Base-by-base conservation (phyloP, 2,888 invertebrate species). In the Sesia bembeciformis region DNA sequence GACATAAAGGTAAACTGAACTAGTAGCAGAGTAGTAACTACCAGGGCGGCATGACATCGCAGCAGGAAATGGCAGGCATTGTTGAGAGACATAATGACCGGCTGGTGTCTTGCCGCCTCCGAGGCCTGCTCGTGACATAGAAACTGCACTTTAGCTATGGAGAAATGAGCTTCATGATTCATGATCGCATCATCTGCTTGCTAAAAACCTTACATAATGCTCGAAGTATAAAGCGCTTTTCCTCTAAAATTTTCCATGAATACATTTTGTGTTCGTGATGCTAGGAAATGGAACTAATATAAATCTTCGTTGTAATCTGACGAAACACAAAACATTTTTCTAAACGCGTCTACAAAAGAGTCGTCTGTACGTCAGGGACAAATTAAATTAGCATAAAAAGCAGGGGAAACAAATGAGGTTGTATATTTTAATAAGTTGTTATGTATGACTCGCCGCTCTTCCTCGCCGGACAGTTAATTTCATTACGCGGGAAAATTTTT, bases 361-460 rank as follows among this genome's bases (percentile, higher is more conserved):
- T 54, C 51, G 57, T 52, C 40, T 40, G 46, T 54, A 52, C 53
- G 40, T 8, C 43, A 40, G 62, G 66, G 62, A 67, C 70, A 73
- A 76, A 75, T 74, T 70, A 72, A 76, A 76, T 76, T 74, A 74
- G 66, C 72, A 72, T 74, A 67, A 67, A 69, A 72, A 74, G 68
- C 70, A 71, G 70, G 66, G 57, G 59, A 57, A 63, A 67, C 70
- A 69, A 75, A 72, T 66, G 66, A 67, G 64, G 63, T 63, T 65
- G 65, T 72, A 62, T 73, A 68, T 68, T 72, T 66, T 71, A 46
- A 39, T 50, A 50, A 39, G 39, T 50, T 50, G 39, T 50, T 50
- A 38, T 50, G 38, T 50, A 52, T 43, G 52, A 41, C 43, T 39
- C 5, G 8, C 52, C n/a, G 51, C 42, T 52, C 50, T 4, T 49